Evolutionary conservation across 2,888 invertebrate genomes (phyloP), one percentile per base, ranked within the genome.

Genomic region (Chymomyza procnemis): DNA sequence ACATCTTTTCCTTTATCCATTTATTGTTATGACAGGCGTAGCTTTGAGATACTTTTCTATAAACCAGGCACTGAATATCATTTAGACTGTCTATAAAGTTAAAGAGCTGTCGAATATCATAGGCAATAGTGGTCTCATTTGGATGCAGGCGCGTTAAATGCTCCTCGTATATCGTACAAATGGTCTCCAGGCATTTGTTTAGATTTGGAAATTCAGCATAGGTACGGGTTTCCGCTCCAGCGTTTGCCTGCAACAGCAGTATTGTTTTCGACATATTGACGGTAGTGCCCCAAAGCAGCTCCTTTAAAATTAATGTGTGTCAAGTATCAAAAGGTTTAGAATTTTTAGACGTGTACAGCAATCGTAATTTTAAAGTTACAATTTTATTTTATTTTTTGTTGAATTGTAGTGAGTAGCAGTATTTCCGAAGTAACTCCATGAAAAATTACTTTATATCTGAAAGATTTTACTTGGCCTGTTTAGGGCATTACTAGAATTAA

Each of bases 1-100:
- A 99, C 74, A 99, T 98, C 90, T 99, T 98, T 90, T 99, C 99
- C 91, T 99, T 99, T 67, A 99, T 97, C 99, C 99, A 99, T 87
- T 98, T 98, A 92, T 99, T 99, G 91, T 99, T 99, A 92, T 99
- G 99, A 0, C 99, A 99, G 1, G 97, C 97, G 88, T 99, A 99
- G 0, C 97, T 97, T 88, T 97, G 97, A 52, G 97, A 96, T 8
- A 96, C 95, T 90, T 98, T 98, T 92, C 98, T 97, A 91, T 97
- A 99, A 72, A 99, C 99, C 69, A 99, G 92, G 89, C 99, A 99
- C 82, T 97, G 97, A 60, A 99, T 93, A 90, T 99, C 99, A 21
- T 97, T 95, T 59, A 99, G 92, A 92, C 97, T 97, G 91, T 99
- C 99, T 75, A 99, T 95, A 90, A 99, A 99, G 90, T 99, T 98